phyloP scores from a whole-genome alignment of 2,113 vertebrate genomes.

The Erinaceus europaeus region DNA sequence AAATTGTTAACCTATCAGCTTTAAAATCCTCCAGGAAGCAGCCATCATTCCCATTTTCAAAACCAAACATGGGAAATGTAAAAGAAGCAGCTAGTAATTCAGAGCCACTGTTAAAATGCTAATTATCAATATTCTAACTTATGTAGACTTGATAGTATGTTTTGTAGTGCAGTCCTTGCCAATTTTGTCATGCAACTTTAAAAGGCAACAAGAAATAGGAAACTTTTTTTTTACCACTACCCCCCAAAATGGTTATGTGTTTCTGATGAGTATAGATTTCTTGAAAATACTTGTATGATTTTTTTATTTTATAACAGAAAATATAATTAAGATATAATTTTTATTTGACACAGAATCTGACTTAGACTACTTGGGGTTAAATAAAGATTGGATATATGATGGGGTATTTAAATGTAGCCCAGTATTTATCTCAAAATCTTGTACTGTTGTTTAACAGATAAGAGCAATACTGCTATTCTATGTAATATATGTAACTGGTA shows the following conservation, averaged over 20 bases:
- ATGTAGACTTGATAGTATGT: background rate
- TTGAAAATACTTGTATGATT: too few relatives aligned
- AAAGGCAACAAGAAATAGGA: too few relatives aligned
- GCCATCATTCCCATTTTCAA: background rate
- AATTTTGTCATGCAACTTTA: background rate
- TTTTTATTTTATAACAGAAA: too few relatives aligned
- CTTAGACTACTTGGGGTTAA: background rate
- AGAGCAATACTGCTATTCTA: too few relatives aligned
- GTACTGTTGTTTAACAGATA: too few relatives aligned
- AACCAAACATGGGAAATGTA: background rate
- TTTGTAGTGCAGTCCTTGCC: background rate
- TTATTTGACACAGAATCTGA: background rate
- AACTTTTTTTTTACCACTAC: too few relatives aligned
- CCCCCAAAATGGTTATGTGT: background rate
- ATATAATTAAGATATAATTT: background rate
- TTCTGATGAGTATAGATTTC: too few relatives aligned
- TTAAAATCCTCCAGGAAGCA: background rate
- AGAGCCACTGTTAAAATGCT: background rate
- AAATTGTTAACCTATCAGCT: background rate
- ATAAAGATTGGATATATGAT: background rate
- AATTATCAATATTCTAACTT: background rate
- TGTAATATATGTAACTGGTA: too few relatives aligned
- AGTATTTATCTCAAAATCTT: background rate
- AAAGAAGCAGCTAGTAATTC: background rate
- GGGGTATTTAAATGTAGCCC: background rate